These are phyloP conservation scores for Ips nitidus DNA, from an alignment of 1,140 invertebrate species.

Conservation along the genomic window DNA sequence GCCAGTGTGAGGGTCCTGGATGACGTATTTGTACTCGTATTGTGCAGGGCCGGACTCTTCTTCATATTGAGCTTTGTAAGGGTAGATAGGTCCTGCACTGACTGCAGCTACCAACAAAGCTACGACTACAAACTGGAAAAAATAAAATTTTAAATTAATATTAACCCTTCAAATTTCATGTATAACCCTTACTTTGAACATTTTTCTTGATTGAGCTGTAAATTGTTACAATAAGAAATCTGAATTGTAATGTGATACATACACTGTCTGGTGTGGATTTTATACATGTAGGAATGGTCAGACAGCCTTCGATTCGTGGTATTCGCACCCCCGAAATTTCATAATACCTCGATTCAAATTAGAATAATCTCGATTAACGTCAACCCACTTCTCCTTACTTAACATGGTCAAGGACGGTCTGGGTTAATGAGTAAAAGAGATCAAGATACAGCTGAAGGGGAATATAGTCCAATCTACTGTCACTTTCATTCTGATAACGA, in stretches of 20 bases:
- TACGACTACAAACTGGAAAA: slow-evolving; percentile 19
- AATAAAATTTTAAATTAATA: slow-evolving; percentile 3
- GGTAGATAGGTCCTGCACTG: slow-evolving; percentile 26
- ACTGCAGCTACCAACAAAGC: slow-evolving; percentile 15
- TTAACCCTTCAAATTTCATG: not conserved
- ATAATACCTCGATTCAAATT: too few species aligned
- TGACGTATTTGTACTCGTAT: slow-evolving; percentile 42
- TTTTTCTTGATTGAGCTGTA: not conserved
- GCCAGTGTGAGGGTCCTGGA: slow-evolving; percentile 56
- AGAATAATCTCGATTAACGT: too few species aligned
- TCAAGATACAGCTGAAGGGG: not conserved
- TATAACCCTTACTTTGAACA: slow-evolving; percentile 10
- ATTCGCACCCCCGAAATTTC: too few species aligned
- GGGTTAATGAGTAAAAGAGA: not conserved
- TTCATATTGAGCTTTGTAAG: slow-evolving; percentile 34
- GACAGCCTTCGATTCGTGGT: too few species aligned
- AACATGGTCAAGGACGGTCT: not conserved
- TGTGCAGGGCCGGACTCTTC: slow-evolving; percentile 34
- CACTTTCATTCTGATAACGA: not conserved
- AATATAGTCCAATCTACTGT: not conserved
- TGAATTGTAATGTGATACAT: too few species aligned
- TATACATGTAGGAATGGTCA: too few species aligned
- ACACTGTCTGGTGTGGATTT: too few species aligned
- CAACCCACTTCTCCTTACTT: too few species aligned
- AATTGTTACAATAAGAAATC: too few species aligned